Base-by-base conservation (phyloP, 1,140 invertebrate species). In the Drosophila elegans region DNA sequence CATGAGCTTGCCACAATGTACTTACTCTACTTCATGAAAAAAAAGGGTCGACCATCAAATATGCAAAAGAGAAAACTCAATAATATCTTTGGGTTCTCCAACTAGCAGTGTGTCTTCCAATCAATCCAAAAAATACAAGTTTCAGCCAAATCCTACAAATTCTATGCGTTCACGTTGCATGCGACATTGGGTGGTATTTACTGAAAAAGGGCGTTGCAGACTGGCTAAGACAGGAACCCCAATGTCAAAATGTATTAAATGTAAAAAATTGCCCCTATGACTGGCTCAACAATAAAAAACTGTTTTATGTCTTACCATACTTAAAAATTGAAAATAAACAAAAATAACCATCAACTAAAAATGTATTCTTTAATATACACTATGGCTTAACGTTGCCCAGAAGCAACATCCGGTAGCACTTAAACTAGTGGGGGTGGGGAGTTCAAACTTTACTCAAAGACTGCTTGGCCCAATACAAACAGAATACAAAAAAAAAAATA, bases 221-320 rank as follows among this genome's bases (percentile, higher is more conserved):
- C 44, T 66, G 45, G 52, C 66, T 16, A 78, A 78, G 32, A 69
- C 64, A 46, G 64, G 60, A 34, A 74, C 71, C 3, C 75, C 71
- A 68, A 63, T 49, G 45, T 71, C 67, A 12, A 76, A 66, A 66
- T 66, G 74, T 27, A 34, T 52, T 54, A 69, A 69, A 74, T 78
- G 63, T 36, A 78, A 68, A 46, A 46, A n/a, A n/a, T n/a, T 72
- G 36, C 55, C 72, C 39, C 59, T 68, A 29, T 63, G 60, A n/a
- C 46, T 63, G 59, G 38, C 61, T 67, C 45, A 74, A 66, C 16
- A 74, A 60, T 34, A n/a, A 73, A 64, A 74, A 72, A 72, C 34
- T 61, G 45, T 66, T 64, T 61, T 61, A n/a, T n/a, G n/a, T n/a
- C n/a, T 36, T 56, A 48, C 12, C 52, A 44, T 46, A 61, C 34